A percentile compares a stretch with the other conserved stretches of the same genome.
These are phyloP conservation scores for Amphipoea lucens DNA, from an alignment of 2,888 invertebrate genomes.

Conservation along the genomic window DNA sequence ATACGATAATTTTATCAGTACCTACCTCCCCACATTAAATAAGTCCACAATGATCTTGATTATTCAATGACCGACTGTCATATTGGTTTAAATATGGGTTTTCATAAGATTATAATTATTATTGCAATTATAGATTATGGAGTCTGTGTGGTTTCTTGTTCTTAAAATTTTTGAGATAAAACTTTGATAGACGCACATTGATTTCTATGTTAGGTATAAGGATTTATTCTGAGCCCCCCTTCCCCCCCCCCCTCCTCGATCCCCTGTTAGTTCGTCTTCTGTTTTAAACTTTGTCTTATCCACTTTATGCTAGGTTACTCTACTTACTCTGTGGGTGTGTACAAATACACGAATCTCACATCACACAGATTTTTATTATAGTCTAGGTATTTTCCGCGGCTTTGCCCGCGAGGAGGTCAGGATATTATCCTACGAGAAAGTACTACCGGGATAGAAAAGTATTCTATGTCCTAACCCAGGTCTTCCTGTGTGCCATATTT, in stretches of 20 bases:
- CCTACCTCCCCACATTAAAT: not conserved
- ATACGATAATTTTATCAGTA: not conserved
- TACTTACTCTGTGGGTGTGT: too few species aligned
- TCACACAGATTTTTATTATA: not conserved
- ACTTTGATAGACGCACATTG: not conserved
- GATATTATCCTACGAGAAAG: not conserved
- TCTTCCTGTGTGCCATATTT: too few species aligned
- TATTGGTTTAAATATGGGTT: not conserved
- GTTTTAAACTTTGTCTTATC: too few species aligned
- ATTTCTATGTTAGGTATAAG: not conserved
- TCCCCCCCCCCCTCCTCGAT: too few species aligned
- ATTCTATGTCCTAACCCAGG: not conserved
- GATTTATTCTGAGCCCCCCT: too few species aligned
- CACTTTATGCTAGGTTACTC: too few species aligned
- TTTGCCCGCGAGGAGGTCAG: not conserved
- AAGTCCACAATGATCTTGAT: conserved; percentile 14
- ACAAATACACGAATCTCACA: not conserved
- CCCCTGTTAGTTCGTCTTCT: too few species aligned
- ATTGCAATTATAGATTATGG: not conserved
- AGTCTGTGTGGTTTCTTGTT: not conserved
- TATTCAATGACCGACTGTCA: not conserved
- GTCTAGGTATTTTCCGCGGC: not conserved
- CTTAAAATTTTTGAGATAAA: not conserved
- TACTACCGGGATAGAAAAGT: not conserved
- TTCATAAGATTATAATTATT: not conserved